phyloP scores from a whole-genome alignment of 2,797 vertebrate genomes.

The Australoheros facetus region DNA sequence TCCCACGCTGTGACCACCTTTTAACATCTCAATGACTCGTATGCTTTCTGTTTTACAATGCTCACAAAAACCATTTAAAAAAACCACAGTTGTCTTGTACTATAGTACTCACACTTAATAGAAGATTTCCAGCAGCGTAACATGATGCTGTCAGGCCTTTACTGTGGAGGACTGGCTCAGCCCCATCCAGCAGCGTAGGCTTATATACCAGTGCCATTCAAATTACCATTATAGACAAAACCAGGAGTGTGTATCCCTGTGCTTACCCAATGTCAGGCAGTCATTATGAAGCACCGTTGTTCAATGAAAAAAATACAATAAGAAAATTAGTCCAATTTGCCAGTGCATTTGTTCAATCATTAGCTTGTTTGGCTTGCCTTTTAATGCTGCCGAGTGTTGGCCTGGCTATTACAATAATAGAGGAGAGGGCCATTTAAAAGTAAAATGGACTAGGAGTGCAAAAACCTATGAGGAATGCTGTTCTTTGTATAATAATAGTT shows the following conservation, averaged over 20 bases:
- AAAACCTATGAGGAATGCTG: neutral
- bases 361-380: slow-evolving; percentile 47
- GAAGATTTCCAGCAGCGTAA: slow-evolving; percentile 68
- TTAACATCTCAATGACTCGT: neutral
- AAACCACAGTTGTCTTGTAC: slow-evolving; percentile 37
- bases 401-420: slow-evolving; percentile 41
- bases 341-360: slow-evolving; percentile 48
- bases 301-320: slow-evolving; percentile 37
- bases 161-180: slow-evolving; percentile 44
- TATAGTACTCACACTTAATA: slow-evolving; percentile 50
- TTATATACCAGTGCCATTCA: slow-evolving; percentile 26
- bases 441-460: neutral
- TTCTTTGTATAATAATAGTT: neutral
- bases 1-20: slow-evolving; percentile 1
- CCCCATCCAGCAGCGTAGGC: slow-evolving; percentile 21
- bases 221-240: slow-evolving; percentile 49
- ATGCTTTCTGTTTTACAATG: slow-evolving; percentile 16
- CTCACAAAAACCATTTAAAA: slow-evolving; percentile 42
- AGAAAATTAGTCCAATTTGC: slow-evolving; percentile 58
- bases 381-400: slow-evolving; percentile 35
- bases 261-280: slow-evolving; percentile 29
- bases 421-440: slow-evolving; percentile 24
- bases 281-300: slow-evolving; percentile 23
- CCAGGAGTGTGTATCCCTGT: slow-evolving; percentile 15
- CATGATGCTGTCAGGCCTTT: slow-evolving; percentile 46